Conservation (phyloP, 2,888 invertebrate species). For the Sphinx pinastri region DNA sequence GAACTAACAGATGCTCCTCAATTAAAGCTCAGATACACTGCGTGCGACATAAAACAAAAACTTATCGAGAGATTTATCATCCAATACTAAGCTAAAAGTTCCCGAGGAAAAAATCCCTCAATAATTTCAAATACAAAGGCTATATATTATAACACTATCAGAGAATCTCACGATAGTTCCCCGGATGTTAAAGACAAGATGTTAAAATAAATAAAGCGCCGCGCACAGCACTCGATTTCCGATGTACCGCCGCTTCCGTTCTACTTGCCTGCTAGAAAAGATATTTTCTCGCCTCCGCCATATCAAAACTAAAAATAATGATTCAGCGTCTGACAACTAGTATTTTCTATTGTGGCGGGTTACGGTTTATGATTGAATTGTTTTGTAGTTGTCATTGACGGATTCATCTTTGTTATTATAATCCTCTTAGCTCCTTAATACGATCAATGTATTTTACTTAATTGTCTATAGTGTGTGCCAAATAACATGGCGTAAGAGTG, state of each 20-base stretch:
- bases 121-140: constrained; percentile 41
- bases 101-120: constrained; percentile 40
- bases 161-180: constrained; percentile 63
- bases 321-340: constrained; percentile 40
- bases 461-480: no score
- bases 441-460: no score
- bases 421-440: not conserved
- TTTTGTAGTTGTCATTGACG: not conserved
- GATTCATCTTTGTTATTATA: no score
- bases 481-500: no score
- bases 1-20: not conserved
- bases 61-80: not conserved
- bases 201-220: constrained; percentile 77
- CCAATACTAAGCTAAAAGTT: constrained; percentile 16
- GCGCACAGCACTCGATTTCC: constrained; percentile 73
- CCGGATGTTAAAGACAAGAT: constrained; percentile 75
- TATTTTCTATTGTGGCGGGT: constrained; percentile 21
- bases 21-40: no score
- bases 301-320: constrained; percentile 60
- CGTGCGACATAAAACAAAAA: no score
- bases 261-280: constrained; percentile 56
- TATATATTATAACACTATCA: constrained; percentile 58
- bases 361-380: not conserved
- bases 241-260: constrained; percentile 67
- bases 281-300: constrained; percentile 63